A percentile compares a stretch with the other conserved stretches of the same genome.
phyloP scores from a whole-genome alignment of 1,140 invertebrate species.

The Coelopa frigida region DNA sequence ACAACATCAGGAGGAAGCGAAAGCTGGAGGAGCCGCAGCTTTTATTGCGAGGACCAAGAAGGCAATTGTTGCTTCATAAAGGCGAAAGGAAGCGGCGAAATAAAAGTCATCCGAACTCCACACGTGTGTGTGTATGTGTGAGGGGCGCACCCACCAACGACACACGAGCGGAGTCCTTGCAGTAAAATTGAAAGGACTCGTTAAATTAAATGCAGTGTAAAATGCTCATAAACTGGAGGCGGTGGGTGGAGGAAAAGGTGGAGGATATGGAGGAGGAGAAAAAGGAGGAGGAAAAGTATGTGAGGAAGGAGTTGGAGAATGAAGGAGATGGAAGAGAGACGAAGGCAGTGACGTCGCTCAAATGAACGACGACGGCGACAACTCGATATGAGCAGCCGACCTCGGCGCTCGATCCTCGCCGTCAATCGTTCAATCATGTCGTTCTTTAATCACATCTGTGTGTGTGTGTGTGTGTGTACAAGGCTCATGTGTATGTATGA shows the following conservation, averaged over 20 bases:
- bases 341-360: too few species aligned
- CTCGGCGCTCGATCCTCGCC: neutral
- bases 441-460: neutral
- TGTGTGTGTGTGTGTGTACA: neutral
- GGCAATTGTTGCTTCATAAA: too few species aligned
- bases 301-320: too few species aligned
- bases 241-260: constrained; percentile 1
- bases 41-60: too few species aligned
- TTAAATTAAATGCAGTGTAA: constrained; percentile 22
- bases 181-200: constrained; percentile 18
- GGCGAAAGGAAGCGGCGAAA: too few species aligned
- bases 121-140: neutral
- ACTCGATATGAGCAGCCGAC: constrained; percentile 1
- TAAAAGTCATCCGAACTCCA: too few species aligned
- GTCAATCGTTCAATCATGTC: constrained; percentile 9
- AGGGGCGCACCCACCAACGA: too few species aligned
- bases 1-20: too few species aligned
- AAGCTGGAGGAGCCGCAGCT: too few species aligned
- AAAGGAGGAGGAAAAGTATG: neutral
- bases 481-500: too few species aligned
- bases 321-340: too few species aligned
- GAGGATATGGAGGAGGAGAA: constrained; percentile 2
- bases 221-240: constrained; percentile 19
- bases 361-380: neutral
- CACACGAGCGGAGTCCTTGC: too few species aligned